phyloP scores from a whole-genome alignment of 1,140 invertebrate genomes.

The Euura lappo region DNA sequence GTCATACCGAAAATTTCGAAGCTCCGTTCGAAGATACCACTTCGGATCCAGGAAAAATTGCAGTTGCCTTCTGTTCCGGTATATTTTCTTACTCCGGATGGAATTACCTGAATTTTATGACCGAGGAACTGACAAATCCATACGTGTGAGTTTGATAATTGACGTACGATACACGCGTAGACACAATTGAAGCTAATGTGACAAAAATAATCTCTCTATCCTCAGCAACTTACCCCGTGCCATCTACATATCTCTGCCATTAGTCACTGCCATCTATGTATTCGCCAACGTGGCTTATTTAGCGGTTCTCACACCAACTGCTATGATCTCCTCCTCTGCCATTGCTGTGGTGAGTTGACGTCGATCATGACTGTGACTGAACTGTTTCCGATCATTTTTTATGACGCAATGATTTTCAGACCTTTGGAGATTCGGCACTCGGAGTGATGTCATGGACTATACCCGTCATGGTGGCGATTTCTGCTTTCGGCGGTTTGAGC shows the following conservation, averaged over 20 bases:
- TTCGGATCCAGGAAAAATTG: constrained; percentile 82
- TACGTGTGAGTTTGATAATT: constrained; percentile 69
- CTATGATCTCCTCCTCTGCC: constrained; percentile 85
- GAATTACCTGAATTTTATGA: constrained; percentile 98
- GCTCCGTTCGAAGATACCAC: constrained; percentile 81
- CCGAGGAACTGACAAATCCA: constrained; percentile 93
- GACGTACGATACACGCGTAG: constrained; percentile 16
- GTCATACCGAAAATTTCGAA: constrained; percentile 74
- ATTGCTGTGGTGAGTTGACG: constrained; percentile 87
- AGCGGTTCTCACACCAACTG: constrained; percentile 83
- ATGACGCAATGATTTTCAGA: constrained; percentile 61
- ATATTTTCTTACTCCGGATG: constrained; percentile 97
- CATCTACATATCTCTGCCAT: constrained; percentile 90
- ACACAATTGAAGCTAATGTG: not conserved
- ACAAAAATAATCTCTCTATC: constrained; percentile 24
- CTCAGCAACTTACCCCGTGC: constrained; percentile 90
- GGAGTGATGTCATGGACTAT: constrained; percentile 79
- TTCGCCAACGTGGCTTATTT: constrained; percentile 94
- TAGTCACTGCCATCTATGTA: constrained; percentile 92
- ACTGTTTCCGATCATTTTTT: too few species aligned
- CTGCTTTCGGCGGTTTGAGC: constrained; percentile 84
- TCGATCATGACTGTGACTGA: constrained; percentile 10
- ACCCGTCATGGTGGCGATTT: constrained; percentile 84
- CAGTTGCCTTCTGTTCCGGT: constrained; percentile 92
- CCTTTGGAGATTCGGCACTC: constrained; percentile 78